These are phyloP conservation scores for Drosophila hydei DNA, from an alignment of 1,140 invertebrate species.

Conservation along the genomic window DNA sequence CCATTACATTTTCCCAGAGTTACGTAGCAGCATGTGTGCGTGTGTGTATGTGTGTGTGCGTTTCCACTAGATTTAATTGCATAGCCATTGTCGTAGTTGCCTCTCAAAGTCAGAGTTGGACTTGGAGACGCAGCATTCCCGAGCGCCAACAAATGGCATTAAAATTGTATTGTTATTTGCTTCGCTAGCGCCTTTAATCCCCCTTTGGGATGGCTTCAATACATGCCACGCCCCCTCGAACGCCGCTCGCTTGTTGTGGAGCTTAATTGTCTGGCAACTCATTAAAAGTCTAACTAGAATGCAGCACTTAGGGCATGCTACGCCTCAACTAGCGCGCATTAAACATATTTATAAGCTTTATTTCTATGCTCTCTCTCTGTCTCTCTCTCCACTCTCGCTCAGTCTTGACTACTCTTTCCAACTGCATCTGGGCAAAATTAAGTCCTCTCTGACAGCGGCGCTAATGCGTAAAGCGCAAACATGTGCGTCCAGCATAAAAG, in stretches of 20 bases:
- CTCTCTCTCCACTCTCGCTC: not conserved
- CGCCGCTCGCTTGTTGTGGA: slow-evolving; percentile 3
- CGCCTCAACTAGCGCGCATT: slow-evolving; percentile 33
- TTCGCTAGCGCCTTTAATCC: slow-evolving; percentile 12
- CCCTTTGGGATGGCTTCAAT: not conserved
- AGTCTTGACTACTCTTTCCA: not conserved
- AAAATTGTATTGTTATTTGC: slow-evolving; percentile 78
- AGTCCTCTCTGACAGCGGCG: slow-evolving; percentile 3
- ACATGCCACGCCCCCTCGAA: not conserved
- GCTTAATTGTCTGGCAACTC: slow-evolving; percentile 78
- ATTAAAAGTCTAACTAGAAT: slow-evolving; percentile 58
- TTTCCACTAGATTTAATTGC: slow-evolving; percentile 72
- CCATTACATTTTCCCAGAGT: not conserved
- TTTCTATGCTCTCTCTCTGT: not conserved
- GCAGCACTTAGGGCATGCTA: slow-evolving; percentile 30
- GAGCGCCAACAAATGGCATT: slow-evolving; percentile 54
- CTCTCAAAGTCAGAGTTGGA: slow-evolving; percentile 9
- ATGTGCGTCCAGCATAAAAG: slow-evolving; percentile 24
- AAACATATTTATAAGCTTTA: slow-evolving; percentile 33
- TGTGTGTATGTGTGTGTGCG: slow-evolving; percentile 24
- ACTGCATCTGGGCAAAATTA: slow-evolving; percentile 12
- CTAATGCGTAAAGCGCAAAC: slow-evolving; percentile 27
- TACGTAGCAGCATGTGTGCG: not conserved
- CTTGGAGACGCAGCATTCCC: slow-evolving; percentile 8
- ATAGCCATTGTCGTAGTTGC: slow-evolving; percentile 14